phyloP scores from a whole-genome alignment of 2,888 invertebrate species.

The Quadroppia sp. region DNA sequence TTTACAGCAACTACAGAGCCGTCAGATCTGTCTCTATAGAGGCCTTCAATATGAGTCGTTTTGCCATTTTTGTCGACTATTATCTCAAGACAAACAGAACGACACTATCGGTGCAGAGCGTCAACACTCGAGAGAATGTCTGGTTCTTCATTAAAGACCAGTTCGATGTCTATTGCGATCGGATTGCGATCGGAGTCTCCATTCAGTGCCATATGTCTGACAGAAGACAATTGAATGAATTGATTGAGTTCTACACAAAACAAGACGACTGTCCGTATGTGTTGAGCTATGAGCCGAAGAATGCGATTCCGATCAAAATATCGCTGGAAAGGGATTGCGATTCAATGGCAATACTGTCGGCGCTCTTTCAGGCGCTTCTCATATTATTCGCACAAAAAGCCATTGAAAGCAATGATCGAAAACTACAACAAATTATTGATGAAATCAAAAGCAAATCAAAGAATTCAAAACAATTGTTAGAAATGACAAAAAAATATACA shows the following conservation, averaged over 20 bases:
- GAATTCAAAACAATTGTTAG: neutral
- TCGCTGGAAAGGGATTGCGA: slow-evolving; percentile 39
- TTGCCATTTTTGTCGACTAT: slow-evolving; percentile 64
- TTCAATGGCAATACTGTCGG: slow-evolving; percentile 41
- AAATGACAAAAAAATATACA: neutral
- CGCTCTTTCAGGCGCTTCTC: slow-evolving; percentile 43
- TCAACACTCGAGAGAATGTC: slow-evolving; percentile 70
- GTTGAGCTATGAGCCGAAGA: slow-evolving; percentile 14
- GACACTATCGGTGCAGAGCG: slow-evolving; percentile 62
- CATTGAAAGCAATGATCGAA: neutral
- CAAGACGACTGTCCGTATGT: slow-evolving; percentile 39
- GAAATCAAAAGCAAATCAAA: neutral
- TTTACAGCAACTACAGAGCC: slow-evolving; percentile 81
- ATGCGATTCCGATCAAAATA: slow-evolving; percentile 35
- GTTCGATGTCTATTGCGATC: neutral
- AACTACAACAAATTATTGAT: neutral
- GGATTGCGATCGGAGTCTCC: slow-evolving; percentile 21
- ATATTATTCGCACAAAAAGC: neutral
- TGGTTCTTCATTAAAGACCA: slow-evolving; percentile 44
- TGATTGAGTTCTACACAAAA: slow-evolving; percentile 37
- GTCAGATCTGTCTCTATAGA: slow-evolving; percentile 73
- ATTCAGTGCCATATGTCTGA: slow-evolving; percentile 1
- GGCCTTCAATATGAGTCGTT: slow-evolving; percentile 74
- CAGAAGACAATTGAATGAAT: neutral
- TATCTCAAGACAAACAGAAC: slow-evolving; percentile 62